phyloP scores from a whole-genome alignment of 2,888 invertebrate genomes.

The Diaperis boleti region DNA sequence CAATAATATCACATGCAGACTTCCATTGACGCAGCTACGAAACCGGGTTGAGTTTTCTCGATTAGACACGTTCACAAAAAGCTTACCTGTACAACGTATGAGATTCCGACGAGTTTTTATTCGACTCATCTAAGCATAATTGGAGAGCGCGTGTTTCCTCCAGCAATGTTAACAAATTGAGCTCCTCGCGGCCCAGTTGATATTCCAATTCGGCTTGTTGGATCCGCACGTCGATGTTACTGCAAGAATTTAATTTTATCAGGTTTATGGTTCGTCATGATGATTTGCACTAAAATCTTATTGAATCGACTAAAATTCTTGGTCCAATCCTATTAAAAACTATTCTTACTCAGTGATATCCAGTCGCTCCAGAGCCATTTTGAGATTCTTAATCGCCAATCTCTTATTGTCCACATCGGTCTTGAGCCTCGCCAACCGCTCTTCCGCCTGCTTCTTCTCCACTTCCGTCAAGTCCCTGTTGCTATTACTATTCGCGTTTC shows the following conservation, averaged over 20 bases:
- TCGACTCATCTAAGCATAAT: conserved; percentile 80
- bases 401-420: conserved; percentile 83
- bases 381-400: conserved; percentile 83
- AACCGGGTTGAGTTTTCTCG: conserved; percentile 2
- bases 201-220: conserved; percentile 93
- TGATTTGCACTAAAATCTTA: too few species aligned
- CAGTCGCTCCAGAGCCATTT: conserved; percentile 82
- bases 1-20: conserved; percentile 67
- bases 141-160: conserved; percentile 86
- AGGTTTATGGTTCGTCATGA: too few species aligned
- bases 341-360: conserved; percentile 88
- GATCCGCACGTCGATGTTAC: conserved; percentile 90
- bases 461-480: conserved; percentile 66
- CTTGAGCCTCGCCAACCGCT: conserved; percentile 71
- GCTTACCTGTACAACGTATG: conserved; percentile 65
- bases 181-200: conserved; percentile 87
- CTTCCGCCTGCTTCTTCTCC: conserved; percentile 72
- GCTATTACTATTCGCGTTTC: conserved; percentile 59
- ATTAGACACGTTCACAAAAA: conserved; percentile 2
- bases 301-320: too few species aligned
- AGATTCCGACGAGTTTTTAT: conserved; percentile 59
- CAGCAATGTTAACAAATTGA: conserved; percentile 84
- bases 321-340: too few species aligned
- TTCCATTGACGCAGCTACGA: conserved; percentile 47
- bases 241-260: conserved; percentile 65